Evolutionary conservation across 2,113 vertebrate genomes (phyloP), one percentile per base, ranked within the genome.

Genomic region (Microcebus tavaratra): DNA sequence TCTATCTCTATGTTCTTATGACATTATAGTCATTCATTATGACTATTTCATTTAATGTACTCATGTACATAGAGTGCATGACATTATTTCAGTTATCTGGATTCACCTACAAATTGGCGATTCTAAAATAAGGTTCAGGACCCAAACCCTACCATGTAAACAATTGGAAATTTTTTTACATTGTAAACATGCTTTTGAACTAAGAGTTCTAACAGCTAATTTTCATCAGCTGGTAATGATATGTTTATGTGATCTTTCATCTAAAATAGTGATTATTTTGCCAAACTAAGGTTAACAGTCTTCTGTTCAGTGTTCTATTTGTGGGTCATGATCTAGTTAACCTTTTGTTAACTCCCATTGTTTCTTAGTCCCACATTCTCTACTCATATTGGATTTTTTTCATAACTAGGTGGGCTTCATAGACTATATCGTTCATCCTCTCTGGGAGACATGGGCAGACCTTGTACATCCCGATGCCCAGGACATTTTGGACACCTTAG

Each of bases 361-460:
- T 80, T 59, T 57, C 63, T 50, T n/a, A 34, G 34, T 93, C 36
- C 14, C 12, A 39, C 63, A 17, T 73, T 42, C 68, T 61, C 20
- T 81, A n/a, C 53, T 96, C 34, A 87, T 65, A 65, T 0, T 8
- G 55, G 27, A 68, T 95, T 90, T 96, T 93, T 65, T 92, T 98
- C 50, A 96, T 25, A 34, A 97, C 96, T 87, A 99, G 99, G 99
- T 99, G 97, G 99, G 99, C 75, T 99, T 99, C 98, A 99, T 99
- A 98, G 99, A 99, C 98, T 99, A 99, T 98, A 99, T 99, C 48
- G 99, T 99, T 95, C 99, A 99, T 98, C 99, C 99, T 88, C 98
- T 99, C 97, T 99, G 99, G 99, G 99, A 99, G 98, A 99, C 99
- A 0, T 99, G 99, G 99, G 99, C 99, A 17, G 99, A 99, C 98